Percentiles rank a stretch among this genome's conserved stretches.
These are phyloP conservation scores for Aplysina aerophoba DNA, from an alignment of 37 sponge, comb jelly and placozoan genomes.

Conservation along the genomic window DNA sequence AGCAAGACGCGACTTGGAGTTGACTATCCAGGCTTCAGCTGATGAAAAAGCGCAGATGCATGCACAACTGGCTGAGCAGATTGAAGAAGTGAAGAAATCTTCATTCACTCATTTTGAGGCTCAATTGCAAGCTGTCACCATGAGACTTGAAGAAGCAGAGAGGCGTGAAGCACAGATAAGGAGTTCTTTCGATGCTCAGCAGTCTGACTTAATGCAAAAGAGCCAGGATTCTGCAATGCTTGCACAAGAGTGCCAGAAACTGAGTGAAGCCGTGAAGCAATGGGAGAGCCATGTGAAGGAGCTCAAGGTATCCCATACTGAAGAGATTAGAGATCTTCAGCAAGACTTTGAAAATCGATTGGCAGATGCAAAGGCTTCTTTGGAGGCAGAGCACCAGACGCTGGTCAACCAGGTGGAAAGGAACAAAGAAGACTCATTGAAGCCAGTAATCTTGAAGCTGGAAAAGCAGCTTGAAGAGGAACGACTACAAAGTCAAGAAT, in stretches of 20 bases:
- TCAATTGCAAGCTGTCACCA: neutral
- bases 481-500: neutral
- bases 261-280: neutral
- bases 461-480: slow-evolving; percentile 27
- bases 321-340: neutral
- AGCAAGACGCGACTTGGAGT: neutral
- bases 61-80: slow-evolving; percentile 1
- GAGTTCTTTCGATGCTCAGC: neutral
- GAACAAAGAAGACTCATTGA: no score
- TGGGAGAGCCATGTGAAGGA: neutral
- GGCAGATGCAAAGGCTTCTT: no score
- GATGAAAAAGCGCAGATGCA: neutral
- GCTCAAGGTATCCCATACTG: slow-evolving; percentile 11
- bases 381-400: no score
- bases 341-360: no score
- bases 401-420: no score
- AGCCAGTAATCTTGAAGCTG: neutral
- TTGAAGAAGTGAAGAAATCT: neutral
- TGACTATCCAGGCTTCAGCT: neutral
- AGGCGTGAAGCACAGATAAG: neutral
- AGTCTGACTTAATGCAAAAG: neutral
- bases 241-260: neutral
- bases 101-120: neutral
- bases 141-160: slow-evolving; percentile 22
- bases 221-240: neutral